These are phyloP conservation scores for Esperia sulphurella DNA, from an alignment of 2,888 invertebrate genomes.

Conservation along the genomic window DNA sequence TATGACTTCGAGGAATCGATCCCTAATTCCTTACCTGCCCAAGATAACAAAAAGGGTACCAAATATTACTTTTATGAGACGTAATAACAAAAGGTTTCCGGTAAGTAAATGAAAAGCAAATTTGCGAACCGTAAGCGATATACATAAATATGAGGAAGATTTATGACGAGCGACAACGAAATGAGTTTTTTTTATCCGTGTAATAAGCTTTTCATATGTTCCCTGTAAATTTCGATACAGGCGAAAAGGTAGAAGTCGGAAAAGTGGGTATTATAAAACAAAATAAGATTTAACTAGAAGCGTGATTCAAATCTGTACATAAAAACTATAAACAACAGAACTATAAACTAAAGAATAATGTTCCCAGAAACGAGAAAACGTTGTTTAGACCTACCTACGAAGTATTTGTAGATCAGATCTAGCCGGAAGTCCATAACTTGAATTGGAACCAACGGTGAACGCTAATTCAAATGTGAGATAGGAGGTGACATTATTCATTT, in stretches of 20 bases:
- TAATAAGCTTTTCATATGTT: background rate
- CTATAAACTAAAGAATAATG: no score
- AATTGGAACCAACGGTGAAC: background rate
- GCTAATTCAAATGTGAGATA: background rate
- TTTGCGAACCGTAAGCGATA: background rate
- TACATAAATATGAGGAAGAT: background rate
- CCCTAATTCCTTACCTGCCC: background rate
- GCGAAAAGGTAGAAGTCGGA: no score
- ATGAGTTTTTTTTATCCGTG: background rate
- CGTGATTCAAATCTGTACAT: no score
- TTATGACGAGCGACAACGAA: background rate
- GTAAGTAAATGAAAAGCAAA: slow-evolving; percentile 1
- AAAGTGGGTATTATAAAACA: no score
- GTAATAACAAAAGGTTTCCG: background rate
- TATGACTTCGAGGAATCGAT: background rate
- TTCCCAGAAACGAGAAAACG: no score
- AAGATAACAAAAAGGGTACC: background rate
- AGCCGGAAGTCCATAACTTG: no score
- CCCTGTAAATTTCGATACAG: no score
- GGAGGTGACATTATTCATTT: slow-evolving; percentile 5
- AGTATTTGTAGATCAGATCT: no score
- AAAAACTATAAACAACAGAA: no score
- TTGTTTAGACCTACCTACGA: no score
- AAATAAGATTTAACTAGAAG: no score
- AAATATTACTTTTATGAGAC: background rate